Conservation (phyloP, 1,140 invertebrate species). For the Pissodes strobi region DNA sequence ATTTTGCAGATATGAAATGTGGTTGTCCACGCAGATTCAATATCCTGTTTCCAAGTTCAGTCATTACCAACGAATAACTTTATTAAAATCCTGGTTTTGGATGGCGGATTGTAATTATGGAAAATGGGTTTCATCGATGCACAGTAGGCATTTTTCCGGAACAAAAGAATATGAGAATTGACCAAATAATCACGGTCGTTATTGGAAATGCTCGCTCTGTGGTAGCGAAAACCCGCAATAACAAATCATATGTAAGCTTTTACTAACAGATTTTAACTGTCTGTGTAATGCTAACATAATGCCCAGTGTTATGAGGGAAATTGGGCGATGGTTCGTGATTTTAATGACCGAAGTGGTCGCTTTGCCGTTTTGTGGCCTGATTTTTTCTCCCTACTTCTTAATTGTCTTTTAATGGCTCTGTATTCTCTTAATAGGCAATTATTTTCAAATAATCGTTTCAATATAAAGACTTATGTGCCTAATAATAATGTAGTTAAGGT, state of each 20-base stretch:
- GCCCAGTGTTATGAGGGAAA: constrained; percentile 53
- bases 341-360: constrained; percentile 48
- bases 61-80: too few relatives aligned
- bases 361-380: constrained; percentile 46
- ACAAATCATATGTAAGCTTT: constrained; percentile 56
- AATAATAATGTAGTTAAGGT: too few relatives aligned
- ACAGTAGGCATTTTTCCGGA: constrained; percentile 31
- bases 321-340: constrained; percentile 51
- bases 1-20: too few relatives aligned
- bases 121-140: constrained; percentile 9
- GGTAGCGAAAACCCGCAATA: constrained; percentile 53
- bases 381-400: constrained; percentile 43
- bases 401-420: constrained; percentile 18
- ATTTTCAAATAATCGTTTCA: too few relatives aligned
- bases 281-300: constrained; percentile 55
- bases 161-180: constrained; percentile 38
- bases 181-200: constrained; percentile 38
- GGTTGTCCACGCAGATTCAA: too few relatives aligned
- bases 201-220: constrained; percentile 44
- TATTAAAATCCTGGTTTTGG: constrained; percentile 17
- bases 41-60: too few relatives aligned
- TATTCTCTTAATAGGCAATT: too few relatives aligned
- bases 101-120: constrained; percentile 20
- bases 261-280: constrained; percentile 56
- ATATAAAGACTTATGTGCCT: too few relatives aligned